Evolutionary conservation across 2,888 invertebrate genomes (phyloP).

Genomic region (Eupithecia tripunctaria): DNA sequence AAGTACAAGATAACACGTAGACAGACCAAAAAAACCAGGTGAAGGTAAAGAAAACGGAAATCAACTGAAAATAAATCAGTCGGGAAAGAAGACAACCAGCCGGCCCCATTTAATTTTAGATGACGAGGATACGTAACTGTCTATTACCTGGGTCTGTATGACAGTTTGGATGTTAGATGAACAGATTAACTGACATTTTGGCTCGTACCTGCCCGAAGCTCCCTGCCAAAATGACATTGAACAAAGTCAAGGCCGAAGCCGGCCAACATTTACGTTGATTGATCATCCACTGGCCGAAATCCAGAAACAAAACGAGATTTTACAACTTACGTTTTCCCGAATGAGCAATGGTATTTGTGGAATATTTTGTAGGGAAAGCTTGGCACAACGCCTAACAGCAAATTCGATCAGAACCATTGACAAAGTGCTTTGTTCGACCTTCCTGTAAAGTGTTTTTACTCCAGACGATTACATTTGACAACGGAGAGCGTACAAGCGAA

Average conservation of each 20-base stretch:
- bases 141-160: constrained; percentile 45
- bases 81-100: background rate
- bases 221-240: constrained; percentile 51
- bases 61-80: background rate
- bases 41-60: background rate
- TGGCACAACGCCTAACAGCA: constrained; percentile 29
- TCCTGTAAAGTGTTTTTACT: constrained; percentile 12
- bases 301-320: constrained; percentile 67
- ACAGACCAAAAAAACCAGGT: background rate
- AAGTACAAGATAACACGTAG: no score
- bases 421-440: constrained; percentile 21
- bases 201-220: constrained; percentile 48
- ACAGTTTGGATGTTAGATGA: constrained; percentile 40
- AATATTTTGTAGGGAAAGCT: constrained; percentile 15
- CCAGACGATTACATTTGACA: background rate
- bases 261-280: constrained; percentile 61
- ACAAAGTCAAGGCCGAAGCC: constrained; percentile 71
- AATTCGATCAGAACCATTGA: constrained; percentile 26
- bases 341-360: constrained; percentile 10
- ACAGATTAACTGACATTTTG: constrained; percentile 46
- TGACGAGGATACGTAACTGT: constrained; percentile 43
- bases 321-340: constrained; percentile 43
- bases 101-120: constrained; percentile 11
- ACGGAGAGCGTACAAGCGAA: background rate
- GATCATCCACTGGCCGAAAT: constrained; percentile 62